A percentile compares a stretch with the other conserved stretches of the same genome.
These are phyloP conservation scores for Thamnophis sirtalis DNA, from an alignment of 2,113 vertebrate species.

Conservation along the genomic window DNA sequence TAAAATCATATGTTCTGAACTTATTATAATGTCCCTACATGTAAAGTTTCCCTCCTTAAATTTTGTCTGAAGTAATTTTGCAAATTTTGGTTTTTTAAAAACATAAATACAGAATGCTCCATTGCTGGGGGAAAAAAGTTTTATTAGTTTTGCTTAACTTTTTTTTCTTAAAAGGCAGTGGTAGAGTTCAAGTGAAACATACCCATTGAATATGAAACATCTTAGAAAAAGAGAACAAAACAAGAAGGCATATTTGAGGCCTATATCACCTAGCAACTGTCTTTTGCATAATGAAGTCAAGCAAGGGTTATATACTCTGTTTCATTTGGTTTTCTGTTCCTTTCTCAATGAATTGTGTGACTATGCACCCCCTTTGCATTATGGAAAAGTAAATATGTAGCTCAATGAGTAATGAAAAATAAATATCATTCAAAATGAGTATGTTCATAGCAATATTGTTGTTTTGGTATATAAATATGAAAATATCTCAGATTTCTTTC, in stretches of 20 bases:
- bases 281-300: slow-evolving; percentile 21
- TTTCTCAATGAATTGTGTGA: not conserved
- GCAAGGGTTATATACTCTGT: not conserved
- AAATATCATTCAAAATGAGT: not conserved
- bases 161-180: not conserved
- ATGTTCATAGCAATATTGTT: not conserved
- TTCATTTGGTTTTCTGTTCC: not conserved
- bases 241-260: slow-evolving; percentile 7
- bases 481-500: not conserved
- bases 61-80: not conserved
- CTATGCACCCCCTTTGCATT: not conserved
- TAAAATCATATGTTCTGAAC: slow-evolving; percentile 31
- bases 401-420: not conserved
- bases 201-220: slow-evolving; percentile 6
- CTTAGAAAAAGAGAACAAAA: slow-evolving; percentile 19
- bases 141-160: not conserved
- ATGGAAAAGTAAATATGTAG: not conserved
- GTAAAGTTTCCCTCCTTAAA: not conserved
- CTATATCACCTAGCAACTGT: slow-evolving; percentile 29
- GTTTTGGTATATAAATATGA: not conserved
- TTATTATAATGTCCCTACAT: not conserved
- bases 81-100: not conserved
- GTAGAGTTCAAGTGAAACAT: not conserved
- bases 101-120: not conserved
- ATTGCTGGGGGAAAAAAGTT: no score